These are phyloP conservation scores for Diorhabda carinulata DNA, from an alignment of 1,140 invertebrate species.

Conservation along the genomic window DNA sequence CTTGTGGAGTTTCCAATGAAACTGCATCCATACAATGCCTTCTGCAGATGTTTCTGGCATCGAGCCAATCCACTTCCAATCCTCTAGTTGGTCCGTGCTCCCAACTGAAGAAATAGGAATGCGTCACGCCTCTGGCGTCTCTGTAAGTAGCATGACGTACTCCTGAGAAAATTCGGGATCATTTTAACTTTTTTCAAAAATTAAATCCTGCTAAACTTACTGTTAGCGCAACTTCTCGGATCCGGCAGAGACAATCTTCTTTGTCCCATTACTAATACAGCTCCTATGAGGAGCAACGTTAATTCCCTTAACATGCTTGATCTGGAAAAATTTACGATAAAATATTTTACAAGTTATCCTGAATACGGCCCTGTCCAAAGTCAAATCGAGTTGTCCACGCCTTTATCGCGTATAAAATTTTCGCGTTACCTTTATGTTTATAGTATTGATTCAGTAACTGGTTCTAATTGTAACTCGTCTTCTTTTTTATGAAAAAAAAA, in stretches of 20 bases:
- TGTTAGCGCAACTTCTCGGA: slow-evolving; percentile 80
- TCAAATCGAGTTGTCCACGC: not conserved
- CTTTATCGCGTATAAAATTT: not conserved
- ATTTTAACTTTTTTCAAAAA: not conserved
- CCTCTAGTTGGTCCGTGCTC: slow-evolving; percentile 79
- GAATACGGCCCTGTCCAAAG: too few species aligned
- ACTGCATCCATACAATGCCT: slow-evolving; percentile 92
- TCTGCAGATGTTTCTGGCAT: slow-evolving; percentile 85
- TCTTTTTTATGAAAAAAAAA: not conserved
- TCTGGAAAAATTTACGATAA: slow-evolving; percentile 28
- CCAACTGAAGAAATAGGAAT: slow-evolving; percentile 94
- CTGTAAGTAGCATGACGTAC: slow-evolving; percentile 82
- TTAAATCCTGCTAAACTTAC: slow-evolving; percentile 53
- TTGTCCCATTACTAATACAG: slow-evolving; percentile 69
- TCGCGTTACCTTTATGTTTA: not conserved
- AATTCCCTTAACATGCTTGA: slow-evolving; percentile 44
- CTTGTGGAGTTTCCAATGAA: slow-evolving; percentile 81
- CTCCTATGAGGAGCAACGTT: slow-evolving; percentile 61
- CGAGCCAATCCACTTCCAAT: slow-evolving; percentile 86
- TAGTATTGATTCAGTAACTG: not conserved
- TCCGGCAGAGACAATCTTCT: slow-evolving; percentile 80
- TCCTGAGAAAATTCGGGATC: slow-evolving; percentile 51
- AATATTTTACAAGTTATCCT: not conserved
- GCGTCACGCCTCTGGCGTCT: slow-evolving; percentile 77
- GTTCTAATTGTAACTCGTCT: too few species aligned